Conservation (phyloP, 1,140 invertebrate species). For the Pseudomyrmex cubaensis region DNA sequence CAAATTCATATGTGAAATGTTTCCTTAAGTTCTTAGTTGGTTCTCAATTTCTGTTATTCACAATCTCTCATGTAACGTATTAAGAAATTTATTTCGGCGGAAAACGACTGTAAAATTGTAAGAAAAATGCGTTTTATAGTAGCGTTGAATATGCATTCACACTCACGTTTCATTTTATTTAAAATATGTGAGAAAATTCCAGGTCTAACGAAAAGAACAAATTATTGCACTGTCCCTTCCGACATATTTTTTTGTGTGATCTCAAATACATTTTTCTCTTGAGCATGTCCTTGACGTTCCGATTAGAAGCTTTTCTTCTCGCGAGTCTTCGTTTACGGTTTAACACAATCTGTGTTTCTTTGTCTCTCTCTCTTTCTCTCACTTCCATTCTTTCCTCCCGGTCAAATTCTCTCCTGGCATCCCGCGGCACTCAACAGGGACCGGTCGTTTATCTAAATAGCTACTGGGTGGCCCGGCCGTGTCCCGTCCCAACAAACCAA, state of each 20-base stretch:
- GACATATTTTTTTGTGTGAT: conserved; percentile 76
- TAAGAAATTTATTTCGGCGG: too few species aligned
- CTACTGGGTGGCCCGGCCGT: conserved; percentile 84
- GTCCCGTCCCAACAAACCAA: conserved; percentile 75
- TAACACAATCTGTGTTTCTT: conserved; percentile 14
- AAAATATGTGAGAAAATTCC: neutral
- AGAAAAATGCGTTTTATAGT: too few species aligned
- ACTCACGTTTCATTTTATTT: too few species aligned
- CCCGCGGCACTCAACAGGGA: conserved; percentile 79
- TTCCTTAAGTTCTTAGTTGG: too few species aligned
- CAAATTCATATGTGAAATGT: too few species aligned
- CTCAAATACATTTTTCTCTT: conserved; percentile 75
- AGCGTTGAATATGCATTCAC: too few species aligned
- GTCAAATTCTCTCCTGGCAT: conserved; percentile 44
- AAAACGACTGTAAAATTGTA: too few species aligned
- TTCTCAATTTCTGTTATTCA: too few species aligned
- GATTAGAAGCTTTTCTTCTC: conserved; percentile 28
- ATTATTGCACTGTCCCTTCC: neutral
- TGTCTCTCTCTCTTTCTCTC: conserved; percentile 30
- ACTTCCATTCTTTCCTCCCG: too few species aligned
- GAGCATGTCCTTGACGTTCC: conserved; percentile 54
- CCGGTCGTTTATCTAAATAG: conserved; percentile 85
- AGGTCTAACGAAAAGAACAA: neutral
- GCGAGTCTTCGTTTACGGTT: conserved; percentile 16
- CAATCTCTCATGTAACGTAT: too few species aligned